Percentiles rank a stretch among this genome's conserved stretches.
These are phyloP conservation scores for Brenthis ino DNA, from an alignment of 2,888 invertebrate species.

Conservation along the genomic window DNA sequence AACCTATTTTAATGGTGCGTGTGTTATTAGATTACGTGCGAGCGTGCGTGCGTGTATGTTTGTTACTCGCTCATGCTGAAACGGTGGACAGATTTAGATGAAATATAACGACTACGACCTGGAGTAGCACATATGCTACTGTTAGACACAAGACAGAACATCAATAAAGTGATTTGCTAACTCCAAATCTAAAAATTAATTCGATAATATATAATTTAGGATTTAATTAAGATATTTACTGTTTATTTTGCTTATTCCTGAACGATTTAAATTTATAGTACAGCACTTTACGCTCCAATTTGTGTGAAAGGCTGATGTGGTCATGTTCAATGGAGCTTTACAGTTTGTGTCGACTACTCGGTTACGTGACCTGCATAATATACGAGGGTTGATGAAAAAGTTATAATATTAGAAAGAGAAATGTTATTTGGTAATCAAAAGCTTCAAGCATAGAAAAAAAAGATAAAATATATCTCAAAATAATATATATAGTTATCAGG, in stretches of 20 bases:
- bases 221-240: background rate
- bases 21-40: too few species aligned
- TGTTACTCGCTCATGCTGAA: too few species aligned
- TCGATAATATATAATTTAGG: background rate
- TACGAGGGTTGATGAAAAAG: background rate
- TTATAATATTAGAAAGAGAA: background rate
- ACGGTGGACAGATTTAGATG: too few species aligned
- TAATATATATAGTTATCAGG: too few species aligned
- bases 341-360: conserved; percentile 17
- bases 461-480: background rate
- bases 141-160: too few species aligned
- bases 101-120: too few species aligned
- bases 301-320: conserved; percentile 20
- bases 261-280: conserved; percentile 11
- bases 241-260: conserved; percentile 3
- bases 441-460: background rate
- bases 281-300: conserved; percentile 15
- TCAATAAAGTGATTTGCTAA: too few species aligned
- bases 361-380: conserved; percentile 11
- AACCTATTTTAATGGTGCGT: too few species aligned
- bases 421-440: background rate
- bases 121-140: too few species aligned
- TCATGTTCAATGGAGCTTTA: conserved; percentile 16
- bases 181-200: too few species aligned
- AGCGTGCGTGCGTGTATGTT: too few species aligned